Percentiles rank a stretch among this genome's conserved stretches.
phyloP scores from a whole-genome alignment of 2,797 vertebrate genomes.

The Vireo griseus region DNA sequence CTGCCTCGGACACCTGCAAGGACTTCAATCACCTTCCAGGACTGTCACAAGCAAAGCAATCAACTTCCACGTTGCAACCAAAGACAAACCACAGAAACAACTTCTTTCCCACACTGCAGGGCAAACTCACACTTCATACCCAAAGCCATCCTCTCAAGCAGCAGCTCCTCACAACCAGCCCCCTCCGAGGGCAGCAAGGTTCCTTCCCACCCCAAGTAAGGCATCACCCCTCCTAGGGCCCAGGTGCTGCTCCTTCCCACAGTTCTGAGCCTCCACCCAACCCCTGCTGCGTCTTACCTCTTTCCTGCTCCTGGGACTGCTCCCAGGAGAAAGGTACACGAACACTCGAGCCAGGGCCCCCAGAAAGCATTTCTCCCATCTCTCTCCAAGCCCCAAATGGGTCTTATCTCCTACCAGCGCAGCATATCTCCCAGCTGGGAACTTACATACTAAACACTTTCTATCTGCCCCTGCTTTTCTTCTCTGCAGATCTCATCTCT shows the following conservation, averaged over 20 bases:
- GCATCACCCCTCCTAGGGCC: not conserved
- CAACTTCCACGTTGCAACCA: rapidly evolving
- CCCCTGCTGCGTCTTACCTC: rapidly evolving
- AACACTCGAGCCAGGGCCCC: rapidly evolving
- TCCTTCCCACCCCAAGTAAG: not conserved
- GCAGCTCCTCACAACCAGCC: not conserved
- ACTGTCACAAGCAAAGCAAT: not conserved
- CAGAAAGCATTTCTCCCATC: not conserved
- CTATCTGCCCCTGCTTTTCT: not conserved
- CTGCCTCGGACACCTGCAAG: rapidly evolving
- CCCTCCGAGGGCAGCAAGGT: rapidly evolving
- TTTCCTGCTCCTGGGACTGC: not conserved
- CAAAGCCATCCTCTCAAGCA: not conserved
- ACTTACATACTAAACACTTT: rapidly evolving
- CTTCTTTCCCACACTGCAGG: rapidly evolving
- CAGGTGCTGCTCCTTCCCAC: not conserved
- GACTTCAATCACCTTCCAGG: not conserved
- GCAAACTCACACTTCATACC: not conserved
- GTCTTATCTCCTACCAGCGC: rapidly evolving
- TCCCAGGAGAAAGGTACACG: not conserved
- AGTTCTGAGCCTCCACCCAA: rapidly evolving
- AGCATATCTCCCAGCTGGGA: not conserved
- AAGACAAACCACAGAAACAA: not conserved
- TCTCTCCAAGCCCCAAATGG: not conserved
- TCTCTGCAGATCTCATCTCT: not conserved